A percentile compares a stretch with the other conserved stretches of the same genome.
Evolutionary conservation across 2,113 vertebrate genomes (phyloP).

Genomic region (Cyanoramphus novaezelandiae): DNA sequence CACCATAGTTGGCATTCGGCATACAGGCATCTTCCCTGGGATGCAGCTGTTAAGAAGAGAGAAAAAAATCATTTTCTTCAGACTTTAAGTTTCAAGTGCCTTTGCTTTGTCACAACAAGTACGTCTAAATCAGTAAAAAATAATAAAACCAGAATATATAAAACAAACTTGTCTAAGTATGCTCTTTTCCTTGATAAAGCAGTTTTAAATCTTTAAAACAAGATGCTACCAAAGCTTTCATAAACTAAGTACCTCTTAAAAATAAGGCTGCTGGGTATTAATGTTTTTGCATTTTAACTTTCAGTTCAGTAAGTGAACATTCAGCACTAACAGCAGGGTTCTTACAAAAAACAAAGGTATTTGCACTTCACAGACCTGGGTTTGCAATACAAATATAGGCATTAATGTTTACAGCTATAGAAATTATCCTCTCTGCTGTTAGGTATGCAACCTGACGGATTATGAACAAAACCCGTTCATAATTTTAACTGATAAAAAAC

Average conservation of each 20-base stretch:
- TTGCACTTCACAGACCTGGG: neutral
- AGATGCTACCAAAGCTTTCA: neutral
- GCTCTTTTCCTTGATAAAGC: neutral
- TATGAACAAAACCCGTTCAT: neutral
- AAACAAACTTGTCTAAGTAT: neutral
- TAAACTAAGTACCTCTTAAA: neutral
- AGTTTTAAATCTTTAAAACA: neutral
- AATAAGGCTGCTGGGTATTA: neutral
- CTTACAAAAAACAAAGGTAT: neutral
- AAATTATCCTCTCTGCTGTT: neutral
- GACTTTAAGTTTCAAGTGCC: neutral
- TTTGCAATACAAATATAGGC: neutral
- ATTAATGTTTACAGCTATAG: neutral
- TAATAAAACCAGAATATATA: neutral
- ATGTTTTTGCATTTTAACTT: neutral
- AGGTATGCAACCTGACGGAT: neutral
- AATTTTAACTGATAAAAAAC: neutral
- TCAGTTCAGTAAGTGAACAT: neutral
- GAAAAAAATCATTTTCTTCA: neutral
- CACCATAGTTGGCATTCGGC: conserved; percentile 93
- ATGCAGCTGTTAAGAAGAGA: conserved; percentile 83
- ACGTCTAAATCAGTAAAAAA: neutral
- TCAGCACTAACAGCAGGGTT: neutral
- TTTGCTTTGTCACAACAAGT: neutral
- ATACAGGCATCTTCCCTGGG: conserved; percentile 91